Evolutionary conservation across 2,888 invertebrate genomes (phyloP), one percentile per base, ranked within the genome.

Genomic region (Nudaria mundana): DNA sequence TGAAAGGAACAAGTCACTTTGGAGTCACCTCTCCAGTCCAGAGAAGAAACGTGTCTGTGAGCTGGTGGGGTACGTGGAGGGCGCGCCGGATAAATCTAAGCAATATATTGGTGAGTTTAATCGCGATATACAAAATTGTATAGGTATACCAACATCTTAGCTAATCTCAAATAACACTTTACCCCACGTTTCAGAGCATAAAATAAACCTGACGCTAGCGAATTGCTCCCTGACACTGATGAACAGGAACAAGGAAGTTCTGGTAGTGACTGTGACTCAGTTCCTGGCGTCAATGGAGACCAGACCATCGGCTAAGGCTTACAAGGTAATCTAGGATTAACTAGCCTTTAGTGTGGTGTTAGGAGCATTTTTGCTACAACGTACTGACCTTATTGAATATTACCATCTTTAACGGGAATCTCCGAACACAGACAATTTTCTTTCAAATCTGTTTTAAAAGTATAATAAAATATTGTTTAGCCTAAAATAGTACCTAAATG

Each of bases 191-290:
- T 0, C 85, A 92, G 94, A 94, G 61, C 94, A 94, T 67, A 94
- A 94, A 78, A 81, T 94, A 43, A 94, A 94, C 74, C 87, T 95
- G 48, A 93, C 94, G 1, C 71, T 95, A 34, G 94, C 93, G 10
- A 94, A 94, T 70, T 92, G 93, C 54, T 93, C 93, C 1, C 45
- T 94, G 38, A 92, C 93, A 7, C 76, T 95, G 33, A 84, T 93
- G 55, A 93, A 92, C 64, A 90, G 92, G 44, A 91, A 90, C 40
- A 92, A 91, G 54, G 95, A 95, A 78, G 91, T 95, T 7, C 68
- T 94, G 42, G 92, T 94, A 12, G 74, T 93, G 50, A 94, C 94
- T 0, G 70, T 95, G 44, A 93, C 94, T 0, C 94, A 95, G 76
- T 91, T 94, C 58, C 81, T 93, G 11, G 90, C 91, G 0, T 93